phyloP scores from a whole-genome alignment of 2,888 invertebrate species.

The Leucoptera coffeella region DNA sequence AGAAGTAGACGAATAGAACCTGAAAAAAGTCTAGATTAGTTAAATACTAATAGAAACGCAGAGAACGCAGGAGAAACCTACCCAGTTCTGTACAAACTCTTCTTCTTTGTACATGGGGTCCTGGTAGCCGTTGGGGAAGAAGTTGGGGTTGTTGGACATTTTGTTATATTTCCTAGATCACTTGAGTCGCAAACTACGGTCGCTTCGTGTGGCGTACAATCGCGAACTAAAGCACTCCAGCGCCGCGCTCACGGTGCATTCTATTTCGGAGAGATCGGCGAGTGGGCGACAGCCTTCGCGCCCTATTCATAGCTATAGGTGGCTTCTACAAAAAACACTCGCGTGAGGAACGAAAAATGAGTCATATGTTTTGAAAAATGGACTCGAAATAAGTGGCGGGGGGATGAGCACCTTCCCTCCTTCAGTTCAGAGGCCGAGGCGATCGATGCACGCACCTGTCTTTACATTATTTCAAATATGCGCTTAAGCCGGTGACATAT shows the following conservation, averaged over 20 bases:
- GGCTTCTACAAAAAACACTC: too few species aligned
- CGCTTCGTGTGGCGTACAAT: conserved; percentile 31
- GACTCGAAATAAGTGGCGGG: too few species aligned
- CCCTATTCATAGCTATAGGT: conserved; percentile 4
- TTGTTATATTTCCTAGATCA: conserved; percentile 17
- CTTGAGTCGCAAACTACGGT: conserved; percentile 10
- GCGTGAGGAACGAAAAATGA: too few species aligned
- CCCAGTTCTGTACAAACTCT: conserved; percentile 56
- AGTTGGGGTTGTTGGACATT: conserved; percentile 42
- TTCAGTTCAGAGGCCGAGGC: too few species aligned
- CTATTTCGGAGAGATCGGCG: conserved; percentile 50
- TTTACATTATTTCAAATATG: too few species aligned
- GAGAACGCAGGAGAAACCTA: conserved; percentile 33
- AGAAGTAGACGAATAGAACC: too few species aligned
- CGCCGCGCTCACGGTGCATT: conserved; percentile 41
- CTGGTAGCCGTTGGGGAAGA: conserved; percentile 50
- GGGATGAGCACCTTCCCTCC: too few species aligned
- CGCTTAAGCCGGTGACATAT: too few species aligned
- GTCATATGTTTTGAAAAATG: too few species aligned
- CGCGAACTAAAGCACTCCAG: conserved; percentile 43
- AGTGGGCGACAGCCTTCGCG: conserved; percentile 31
- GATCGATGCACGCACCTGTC: too few species aligned
- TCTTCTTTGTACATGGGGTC: conserved; percentile 50
- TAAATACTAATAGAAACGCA: too few species aligned
- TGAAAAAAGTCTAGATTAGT: too few species aligned